These are phyloP conservation scores for Seriola quinqueradiata DNA, from an alignment of 2,113 vertebrate genomes.

Conservation along the genomic window DNA sequence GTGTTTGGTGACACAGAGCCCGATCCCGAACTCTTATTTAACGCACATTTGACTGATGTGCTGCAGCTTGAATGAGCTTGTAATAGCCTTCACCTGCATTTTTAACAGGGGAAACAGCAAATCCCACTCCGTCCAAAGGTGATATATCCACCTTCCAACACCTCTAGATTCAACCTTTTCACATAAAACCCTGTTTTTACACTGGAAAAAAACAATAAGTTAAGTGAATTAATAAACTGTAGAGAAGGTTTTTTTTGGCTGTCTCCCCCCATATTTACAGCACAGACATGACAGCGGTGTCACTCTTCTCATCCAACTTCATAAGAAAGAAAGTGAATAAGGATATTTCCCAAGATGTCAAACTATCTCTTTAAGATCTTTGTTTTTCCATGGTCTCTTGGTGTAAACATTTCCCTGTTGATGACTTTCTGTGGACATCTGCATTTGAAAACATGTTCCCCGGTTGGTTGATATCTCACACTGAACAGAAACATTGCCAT, in stretches of 20 bases:
- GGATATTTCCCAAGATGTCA: not conserved
- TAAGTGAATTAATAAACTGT: not conserved
- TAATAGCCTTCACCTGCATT: not conserved
- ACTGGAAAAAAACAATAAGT: not conserved
- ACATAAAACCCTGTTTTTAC: not conserved
- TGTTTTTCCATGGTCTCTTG: not conserved
- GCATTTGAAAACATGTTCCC: not conserved
- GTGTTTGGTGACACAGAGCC: not conserved
- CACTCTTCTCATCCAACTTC: not conserved
- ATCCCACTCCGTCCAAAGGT: not conserved
- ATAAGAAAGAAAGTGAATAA: not conserved
- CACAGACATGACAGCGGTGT: not conserved
- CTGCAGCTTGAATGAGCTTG: not conserved
- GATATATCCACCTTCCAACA: not conserved
- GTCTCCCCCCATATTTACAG: not conserved
- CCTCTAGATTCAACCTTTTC: not conserved
- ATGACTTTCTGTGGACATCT: not conserved
- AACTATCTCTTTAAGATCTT: not conserved
- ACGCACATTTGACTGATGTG: constrained; percentile 2
- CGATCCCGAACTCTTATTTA: constrained; percentile 15
- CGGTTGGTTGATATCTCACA: not conserved
- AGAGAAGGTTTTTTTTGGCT: not conserved
- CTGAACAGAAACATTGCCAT: not conserved
- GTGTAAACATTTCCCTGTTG: constrained; percentile 9
- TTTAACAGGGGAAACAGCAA: not conserved